Conservation (phyloP, 2,888 invertebrate species). For the Mythimna albipuncta region DNA sequence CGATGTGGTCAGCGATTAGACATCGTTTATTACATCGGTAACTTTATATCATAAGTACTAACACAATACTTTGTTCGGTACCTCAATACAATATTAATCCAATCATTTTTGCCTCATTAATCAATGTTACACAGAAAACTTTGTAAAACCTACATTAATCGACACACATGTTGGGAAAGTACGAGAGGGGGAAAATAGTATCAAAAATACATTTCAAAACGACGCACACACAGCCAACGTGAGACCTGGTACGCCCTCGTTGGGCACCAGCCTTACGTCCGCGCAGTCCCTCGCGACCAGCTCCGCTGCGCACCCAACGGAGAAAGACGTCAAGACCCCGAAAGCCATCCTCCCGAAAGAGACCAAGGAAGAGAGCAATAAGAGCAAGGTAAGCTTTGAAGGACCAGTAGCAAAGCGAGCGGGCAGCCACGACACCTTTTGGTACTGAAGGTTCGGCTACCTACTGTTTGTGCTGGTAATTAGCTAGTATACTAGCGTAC, state of each 20-base stretch:
- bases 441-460: conserved; percentile 46
- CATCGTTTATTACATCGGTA: conserved; percentile 61
- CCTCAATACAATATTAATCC: conserved; percentile 37
- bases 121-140: conserved; percentile 52
- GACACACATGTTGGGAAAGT: conserved; percentile 44
- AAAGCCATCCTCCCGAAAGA: conserved; percentile 66
- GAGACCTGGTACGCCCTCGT: conserved; percentile 82
- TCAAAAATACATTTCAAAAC: conserved; percentile 53
- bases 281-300: conserved; percentile 72
- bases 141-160: conserved; percentile 52
- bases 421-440: conserved; percentile 51
- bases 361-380: conserved; percentile 58
- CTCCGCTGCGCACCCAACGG: conserved; percentile 64
- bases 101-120: conserved; percentile 21
- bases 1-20: conserved; percentile 61
- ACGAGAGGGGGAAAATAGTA: conserved; percentile 42
- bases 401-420: conserved; percentile 55
- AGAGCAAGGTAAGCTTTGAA: conserved; percentile 67
- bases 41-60: conserved; percentile 43
- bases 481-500: conserved; percentile 24
- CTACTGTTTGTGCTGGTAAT: conserved; percentile 35
- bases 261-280: conserved; percentile 67
- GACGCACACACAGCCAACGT: conserved; percentile 75
- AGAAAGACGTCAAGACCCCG: conserved; percentile 65
- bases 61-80: conserved; percentile 43